phyloP scores from a whole-genome alignment of 2,888 invertebrate genomes.

The Rotaria socialis region DNA sequence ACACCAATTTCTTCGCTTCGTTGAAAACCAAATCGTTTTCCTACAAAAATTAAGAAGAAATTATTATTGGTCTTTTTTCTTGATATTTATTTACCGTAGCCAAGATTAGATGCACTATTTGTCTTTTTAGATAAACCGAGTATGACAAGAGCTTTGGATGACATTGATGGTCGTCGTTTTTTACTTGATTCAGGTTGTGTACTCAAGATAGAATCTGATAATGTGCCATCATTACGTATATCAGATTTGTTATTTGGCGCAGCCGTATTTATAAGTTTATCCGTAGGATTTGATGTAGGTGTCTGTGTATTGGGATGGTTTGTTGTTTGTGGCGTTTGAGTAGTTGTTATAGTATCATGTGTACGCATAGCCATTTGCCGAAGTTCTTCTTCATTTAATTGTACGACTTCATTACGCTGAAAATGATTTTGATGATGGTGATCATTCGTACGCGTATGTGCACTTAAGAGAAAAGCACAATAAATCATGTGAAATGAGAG shows the following conservation, averaged over 20 bases:
- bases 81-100: not conserved
- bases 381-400: slow-evolving; percentile 30
- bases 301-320: not conserved
- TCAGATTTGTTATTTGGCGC: not conserved
- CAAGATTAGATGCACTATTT: slow-evolving; percentile 45
- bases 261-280: not conserved
- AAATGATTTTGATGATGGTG: not conserved
- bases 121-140: slow-evolving; percentile 46
- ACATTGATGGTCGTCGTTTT: slow-evolving; percentile 43
- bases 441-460: not conserved
- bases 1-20: slow-evolving; percentile 47
- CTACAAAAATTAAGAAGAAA: not conserved
- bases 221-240: slow-evolving; percentile 43
- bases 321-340: not conserved
- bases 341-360: not conserved
- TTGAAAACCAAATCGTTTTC: slow-evolving; percentile 45
- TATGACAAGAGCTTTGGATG: slow-evolving; percentile 47
- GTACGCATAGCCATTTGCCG: slow-evolving; percentile 27
- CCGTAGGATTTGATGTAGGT: not conserved
- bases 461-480: not conserved
- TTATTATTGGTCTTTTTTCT: too few relatives aligned
- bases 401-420: not conserved
- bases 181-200: slow-evolving; percentile 36
- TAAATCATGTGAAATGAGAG: not conserved
- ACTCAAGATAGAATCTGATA: slow-evolving; percentile 40